Percentiles rank a stretch among this genome's conserved stretches.
Conservation (phyloP, 2,888 invertebrate species). For the Lycocerus yunnanus region DNA sequence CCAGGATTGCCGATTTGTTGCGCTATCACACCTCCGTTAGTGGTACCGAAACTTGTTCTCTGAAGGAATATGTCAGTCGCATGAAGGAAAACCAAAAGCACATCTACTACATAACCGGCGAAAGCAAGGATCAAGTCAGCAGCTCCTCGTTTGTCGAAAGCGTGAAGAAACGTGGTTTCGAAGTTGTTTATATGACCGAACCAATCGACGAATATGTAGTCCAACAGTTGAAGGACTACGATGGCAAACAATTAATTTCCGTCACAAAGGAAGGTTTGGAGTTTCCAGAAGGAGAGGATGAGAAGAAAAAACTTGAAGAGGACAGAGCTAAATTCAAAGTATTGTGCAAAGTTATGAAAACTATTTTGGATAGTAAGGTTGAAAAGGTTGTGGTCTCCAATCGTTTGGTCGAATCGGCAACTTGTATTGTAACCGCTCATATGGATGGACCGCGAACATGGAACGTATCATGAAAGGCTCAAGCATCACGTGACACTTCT, state of each 20-base stretch:
- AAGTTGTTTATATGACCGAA: constrained; percentile 98
- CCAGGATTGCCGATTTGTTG: constrained; percentile 80
- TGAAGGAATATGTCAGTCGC: constrained; percentile 94
- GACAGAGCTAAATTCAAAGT: constrained; percentile 77
- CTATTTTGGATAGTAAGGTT: constrained; percentile 96
- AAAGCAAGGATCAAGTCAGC: constrained; percentile 77
- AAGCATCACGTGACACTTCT: constrained; percentile 93
- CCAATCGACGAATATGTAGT: constrained; percentile 99
- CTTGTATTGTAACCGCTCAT: constrained; percentile 99
- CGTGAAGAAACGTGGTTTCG: constrained; percentile 96
- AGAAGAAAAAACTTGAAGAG: constrained; percentile 96
- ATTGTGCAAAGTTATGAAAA: constrained; percentile 91
- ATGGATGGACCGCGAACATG: constrained; percentile 99
- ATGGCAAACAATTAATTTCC: constrained; percentile 93
- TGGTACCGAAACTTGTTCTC: constrained; percentile 90
- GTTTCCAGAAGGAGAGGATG: constrained; percentile 94
- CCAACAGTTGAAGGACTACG: constrained; percentile 97
- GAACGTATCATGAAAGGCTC: constrained; percentile 99
- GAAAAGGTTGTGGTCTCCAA: constrained; percentile 98
- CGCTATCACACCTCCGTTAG: constrained; percentile 93
- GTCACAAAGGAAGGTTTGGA: constrained; percentile 98
- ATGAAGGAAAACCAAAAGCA: constrained; percentile 99
- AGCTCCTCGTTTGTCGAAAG: constrained; percentile 98
- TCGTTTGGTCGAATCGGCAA: constrained; percentile 95
- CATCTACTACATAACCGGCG: constrained; percentile 98